Evolutionary conservation across 2,888 invertebrate genomes (phyloP).

Genomic region (Perithous albicinctus): DNA sequence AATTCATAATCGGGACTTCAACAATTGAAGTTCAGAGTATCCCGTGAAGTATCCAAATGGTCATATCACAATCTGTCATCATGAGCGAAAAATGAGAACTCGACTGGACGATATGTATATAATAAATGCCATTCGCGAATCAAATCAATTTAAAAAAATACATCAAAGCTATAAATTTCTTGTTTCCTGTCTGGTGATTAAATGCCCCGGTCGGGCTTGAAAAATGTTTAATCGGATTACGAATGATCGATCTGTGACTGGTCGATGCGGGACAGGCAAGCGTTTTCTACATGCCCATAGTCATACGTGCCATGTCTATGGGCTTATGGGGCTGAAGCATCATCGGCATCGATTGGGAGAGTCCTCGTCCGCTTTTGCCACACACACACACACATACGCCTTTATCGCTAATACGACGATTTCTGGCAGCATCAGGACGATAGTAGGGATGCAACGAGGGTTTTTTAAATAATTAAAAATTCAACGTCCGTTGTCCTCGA

Average conservation of each 20-base stretch:
- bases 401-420: background rate
- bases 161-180: slow-evolving; percentile 1
- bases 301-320: slow-evolving; percentile 16
- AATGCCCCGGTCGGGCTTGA: slow-evolving; percentile 3
- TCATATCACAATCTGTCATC: too few relatives aligned
- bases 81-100: too few relatives aligned
- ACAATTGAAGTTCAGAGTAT: background rate
- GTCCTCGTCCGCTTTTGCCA: background rate
- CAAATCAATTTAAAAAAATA: background rate
- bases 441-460: slow-evolving; percentile 52
- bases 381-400: background rate
- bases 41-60: background rate
- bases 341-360: slow-evolving; percentile 24
- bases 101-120: too few relatives aligned
- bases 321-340: slow-evolving; percentile 33
- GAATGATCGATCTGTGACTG: slow-evolving; percentile 48
- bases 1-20: background rate
- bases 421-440: background rate
- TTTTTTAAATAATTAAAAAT: slow-evolving; percentile 72
- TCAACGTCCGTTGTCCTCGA: slow-evolving; percentile 60
- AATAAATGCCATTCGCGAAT: background rate
- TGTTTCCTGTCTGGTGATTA: slow-evolving; percentile 18
- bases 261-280: slow-evolving; percentile 34
- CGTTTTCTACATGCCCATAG: slow-evolving; percentile 38
- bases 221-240: slow-evolving; percentile 56